Base-by-base conservation (phyloP, 2,888 invertebrate species). In the Pseudococcus jackbeardsleyi region DNA sequence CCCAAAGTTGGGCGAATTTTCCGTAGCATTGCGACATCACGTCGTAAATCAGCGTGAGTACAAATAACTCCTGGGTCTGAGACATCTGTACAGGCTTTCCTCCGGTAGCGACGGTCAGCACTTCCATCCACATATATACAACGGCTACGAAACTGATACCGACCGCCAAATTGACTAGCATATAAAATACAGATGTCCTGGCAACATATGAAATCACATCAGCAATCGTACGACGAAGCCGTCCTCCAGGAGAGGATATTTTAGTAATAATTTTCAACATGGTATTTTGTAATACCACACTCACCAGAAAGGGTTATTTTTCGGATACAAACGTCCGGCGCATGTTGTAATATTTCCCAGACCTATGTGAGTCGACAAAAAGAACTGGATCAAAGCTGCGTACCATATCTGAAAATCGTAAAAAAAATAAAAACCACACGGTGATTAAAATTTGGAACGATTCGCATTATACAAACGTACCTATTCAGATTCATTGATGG, bases 271-370 rank as follows among this genome's bases (percentile, higher is more conserved):
- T n/a, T n/a, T n/a, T n/a, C n/a, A n/a, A n/a, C n/a, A n/a, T n/a
- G n/a, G n/a, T n/a, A n/a, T n/a, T n/a, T n/a, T n/a, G n/a, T n/a
- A n/a, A 3, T 33, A 33, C 26, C 26, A 33, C 3, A 90, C 92
- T 93, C 92, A 94, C 95, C 94, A 94, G 91, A 94, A 92, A 48
- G 94, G 94, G 91, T 94, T 94, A 85, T 93, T 93, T 91, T 94
- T 93, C 89, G 93, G 93, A 90, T 94, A 94, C 46, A 94, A 92
- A 72, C 93, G 93, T 39, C 94, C 94, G 15, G 94, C 94, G 77
- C 94, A 93, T 79, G 94, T 94, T 48, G 94, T 93, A 89, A 94
- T 92, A 89, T 94, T 93, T 33, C 95, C 95, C 90, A 94, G 93
- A 89, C 94, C 93, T 82, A 94, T 92, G 88, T 94, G 94, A 2